A percentile compares a stretch with the other conserved stretches of the same genome.
Conservation (phyloP, 2,113 vertebrate genomes). For the Varanus salvator region DNA sequence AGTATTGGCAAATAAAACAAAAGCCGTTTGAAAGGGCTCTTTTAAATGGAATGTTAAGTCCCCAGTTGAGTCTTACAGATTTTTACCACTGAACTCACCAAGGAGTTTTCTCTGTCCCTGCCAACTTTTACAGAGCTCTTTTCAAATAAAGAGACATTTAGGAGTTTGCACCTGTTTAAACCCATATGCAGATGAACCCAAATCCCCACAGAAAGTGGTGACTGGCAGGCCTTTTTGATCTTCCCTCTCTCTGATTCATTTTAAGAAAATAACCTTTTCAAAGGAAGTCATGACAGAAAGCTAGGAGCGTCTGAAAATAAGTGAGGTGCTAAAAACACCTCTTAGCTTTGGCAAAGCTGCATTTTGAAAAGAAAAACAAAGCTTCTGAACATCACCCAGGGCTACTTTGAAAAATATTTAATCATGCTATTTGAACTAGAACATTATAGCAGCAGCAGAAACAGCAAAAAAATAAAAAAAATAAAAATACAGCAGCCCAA, state of each 20-base stretch:
- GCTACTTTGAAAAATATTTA: not conserved
- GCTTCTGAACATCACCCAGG: not conserved
- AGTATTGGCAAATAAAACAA: not conserved
- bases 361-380: not conserved
- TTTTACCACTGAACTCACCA: not conserved
- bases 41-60: not conserved
- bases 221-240: not conserved
- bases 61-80: not conserved
- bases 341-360: not conserved
- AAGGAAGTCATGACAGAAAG: not conserved
- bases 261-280: not conserved
- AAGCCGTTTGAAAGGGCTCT: too few relatives aligned
- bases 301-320: not conserved
- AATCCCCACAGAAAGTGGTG: not conserved
- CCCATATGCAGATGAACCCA: not conserved
- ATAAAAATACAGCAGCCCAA: too few relatives aligned
- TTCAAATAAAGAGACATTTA: not conserved
- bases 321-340: not conserved
- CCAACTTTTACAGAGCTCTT: not conserved
- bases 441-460: not conserved
- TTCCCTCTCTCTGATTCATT: not conserved
- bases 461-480: too few relatives aligned
- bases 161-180: not conserved
- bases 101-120: not conserved
- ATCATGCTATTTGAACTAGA: not conserved